Evolutionary conservation across 2,888 invertebrate genomes (phyloP), one percentile per base, ranked within the genome.

Genomic region (Lacanobia wlatinum): DNA sequence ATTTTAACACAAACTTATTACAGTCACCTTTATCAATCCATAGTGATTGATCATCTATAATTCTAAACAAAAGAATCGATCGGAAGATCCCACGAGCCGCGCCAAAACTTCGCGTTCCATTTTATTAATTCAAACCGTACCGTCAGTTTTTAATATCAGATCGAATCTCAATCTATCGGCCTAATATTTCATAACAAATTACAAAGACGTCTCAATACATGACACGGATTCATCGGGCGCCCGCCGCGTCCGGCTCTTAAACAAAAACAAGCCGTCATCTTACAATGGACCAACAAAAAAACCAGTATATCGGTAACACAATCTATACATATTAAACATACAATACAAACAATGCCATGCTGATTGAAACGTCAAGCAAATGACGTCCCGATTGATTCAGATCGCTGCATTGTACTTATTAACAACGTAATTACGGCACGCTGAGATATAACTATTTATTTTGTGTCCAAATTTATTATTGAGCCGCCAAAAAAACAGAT

Each of bases 281-380:
- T 87, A 90, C 91, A 90, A 92, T 90, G 91, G 88, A 84, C 77
- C 76, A 71, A 91, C 90, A 93, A 94, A 94, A 85, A 93, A 94
- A 90, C 84, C 90, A 87, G 95, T 95, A 95, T 96, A 96, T 96
- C 96, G 92, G 92, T 96, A 96, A 95, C 96, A 95, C 95, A 93
- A 96, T 96, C 95, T 95, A 91, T 92, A 92, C 91, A 89, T 94
- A 95, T 95, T 94, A 94, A 94, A 95, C 94, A 90, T 90, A 94
- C 94, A 96, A 96, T 93, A 94, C 95, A 96, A 96, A 96, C 96
- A 96, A 95, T 93, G 92, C 91, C 89, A 93, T 91, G 94, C 92
- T 95, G 96, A 96, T 96, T 96, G 96, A 96, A 96, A 96, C 95
- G 96, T 96, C 96, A 96, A 91, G 87, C 92, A 92, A 93, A 92